phyloP scores from a whole-genome alignment of 1,140 invertebrate species.

The Aphidius ervi region DNA sequence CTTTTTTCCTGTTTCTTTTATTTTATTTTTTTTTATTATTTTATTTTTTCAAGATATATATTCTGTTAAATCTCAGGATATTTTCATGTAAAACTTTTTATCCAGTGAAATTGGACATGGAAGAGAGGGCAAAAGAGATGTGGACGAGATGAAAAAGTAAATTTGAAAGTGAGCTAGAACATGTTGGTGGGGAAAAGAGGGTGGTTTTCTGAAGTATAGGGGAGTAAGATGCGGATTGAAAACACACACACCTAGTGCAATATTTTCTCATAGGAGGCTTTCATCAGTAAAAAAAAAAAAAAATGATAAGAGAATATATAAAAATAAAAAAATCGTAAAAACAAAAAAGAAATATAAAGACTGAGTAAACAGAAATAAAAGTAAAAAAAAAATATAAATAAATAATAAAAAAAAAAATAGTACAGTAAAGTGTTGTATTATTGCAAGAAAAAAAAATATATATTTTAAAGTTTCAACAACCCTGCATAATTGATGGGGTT shows the following conservation, averaged over 20 bases:
- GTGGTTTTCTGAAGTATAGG: not conserved
- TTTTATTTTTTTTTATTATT: not conserved
- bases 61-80: not conserved
- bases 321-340: too few species aligned
- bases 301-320: too few species aligned
- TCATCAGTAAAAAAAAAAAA: slow-evolving; percentile 18
- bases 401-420: too few species aligned
- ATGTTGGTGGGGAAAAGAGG: slow-evolving; percentile 16
- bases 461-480: slow-evolving; percentile 8
- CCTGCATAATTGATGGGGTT: slow-evolving; percentile 15
- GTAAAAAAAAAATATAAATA: too few species aligned
- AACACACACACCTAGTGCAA: slow-evolving; percentile 29
- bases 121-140: not conserved
- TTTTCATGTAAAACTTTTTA: slow-evolving; percentile 6
- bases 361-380: too few species aligned
- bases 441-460: not conserved
- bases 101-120: not conserved
- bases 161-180: slow-evolving; percentile 4
- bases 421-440: too few species aligned
- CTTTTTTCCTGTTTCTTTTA: too few species aligned
- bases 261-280: slow-evolving; percentile 34
- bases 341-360: too few species aligned
- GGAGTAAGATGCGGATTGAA: slow-evolving; percentile 30
- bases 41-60: slow-evolving; percentile 1
- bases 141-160: slow-evolving; percentile 5